Base-by-base conservation (phyloP, 2,113 vertebrate genomes). In the Grallaria varia region DNA sequence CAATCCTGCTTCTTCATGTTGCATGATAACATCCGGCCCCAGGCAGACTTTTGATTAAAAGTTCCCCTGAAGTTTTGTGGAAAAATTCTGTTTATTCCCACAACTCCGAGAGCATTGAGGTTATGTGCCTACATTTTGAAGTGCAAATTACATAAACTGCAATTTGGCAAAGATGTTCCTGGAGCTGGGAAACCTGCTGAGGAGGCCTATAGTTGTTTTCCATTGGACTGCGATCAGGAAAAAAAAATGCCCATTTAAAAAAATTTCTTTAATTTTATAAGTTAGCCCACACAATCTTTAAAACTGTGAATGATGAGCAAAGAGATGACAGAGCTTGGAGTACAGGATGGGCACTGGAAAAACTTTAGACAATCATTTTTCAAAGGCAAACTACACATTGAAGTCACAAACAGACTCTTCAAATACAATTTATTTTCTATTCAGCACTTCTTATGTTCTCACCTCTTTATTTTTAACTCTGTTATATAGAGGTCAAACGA, bases 41-140 rank as follows among this genome's bases (percentile, higher is more conserved):
- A 92, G 96, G 95, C 95, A 90, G 85, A 53, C 44, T 96, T 95
- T 88, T 96, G 96, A 97, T 96, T 93, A 96, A 97, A 96, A 94
- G 94, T 87, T 97, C 92, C 64, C 95, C 92, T 6, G 3, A 95
- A 96, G 85, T 90, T 97, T 92, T 92, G 88, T 94, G 90, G 88
- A 96, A 92, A 97, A 96, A 96, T 96, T 87, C 88, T 97, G 85
- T 96, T 96, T 94, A 97, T 97, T 96, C 92, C 83, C 96, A 96
- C 90, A 93, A 93, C 79, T 96, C 90, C 67, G 56, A 92, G 90
- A 94, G 73, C 69, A 94, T 9, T 94, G 90, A 93, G 88, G 76
- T 92, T 95, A 80, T 56, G 64, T 84, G 92, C 93, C 83, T 76
- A 90, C 93, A 96, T 96, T 96, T 96, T 96, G 95, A 97, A 96